Base-by-base conservation (phyloP, 2,797 vertebrate species). In the Coluber constrictor region DNA sequence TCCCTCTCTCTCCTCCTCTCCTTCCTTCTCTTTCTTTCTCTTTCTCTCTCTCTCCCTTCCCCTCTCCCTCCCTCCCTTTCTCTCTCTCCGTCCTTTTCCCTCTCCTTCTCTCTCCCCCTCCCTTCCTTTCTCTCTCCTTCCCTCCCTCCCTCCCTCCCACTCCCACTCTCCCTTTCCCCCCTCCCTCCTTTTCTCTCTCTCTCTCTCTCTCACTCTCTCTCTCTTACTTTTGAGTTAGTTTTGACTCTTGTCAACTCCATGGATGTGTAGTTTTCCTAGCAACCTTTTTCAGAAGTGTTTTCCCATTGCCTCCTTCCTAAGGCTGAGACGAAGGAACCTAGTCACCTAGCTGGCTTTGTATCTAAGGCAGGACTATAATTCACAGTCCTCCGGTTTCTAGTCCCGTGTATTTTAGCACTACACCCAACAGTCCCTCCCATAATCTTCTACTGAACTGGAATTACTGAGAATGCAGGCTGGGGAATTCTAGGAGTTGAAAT, bases 151-250 rank as follows among this genome's bases (percentile, higher is more conserved):
- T 20, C 18, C 18, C 5, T 2, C 57, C 7, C 18, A 2, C 5
- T 1, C 51, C 7, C 18, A 0, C 57, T 20, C 5, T 54, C 4
- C 5, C 1, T 3, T 1, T 3, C 56, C 56, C 3, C 15, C 0
- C 13, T 5, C 16, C 0, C 8, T 12, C 2, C 12, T 11, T 12
- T 2, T 12, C 54, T 12, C 54, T 54, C 3, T 54, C 54, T 11
- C 9, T 55, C 54, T 55, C 7, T 6, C 51, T 51, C 8, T 6
- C 15, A 5, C 15, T 18, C 18, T 59, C 5, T n/a, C 12, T 66
- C 13, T 7, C 13, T 32, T 5, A 32, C 13, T 7, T 70, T n/a
- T 32, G 63, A 70, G n/a, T 70, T 32, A 32, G n/a, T 16, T 70
- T 32, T 32, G 13, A 70, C 66, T 70, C 66, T 70, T 15, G 13